phyloP scores from a whole-genome alignment of 2,888 invertebrate genomes.

The Halictus ligatus region DNA sequence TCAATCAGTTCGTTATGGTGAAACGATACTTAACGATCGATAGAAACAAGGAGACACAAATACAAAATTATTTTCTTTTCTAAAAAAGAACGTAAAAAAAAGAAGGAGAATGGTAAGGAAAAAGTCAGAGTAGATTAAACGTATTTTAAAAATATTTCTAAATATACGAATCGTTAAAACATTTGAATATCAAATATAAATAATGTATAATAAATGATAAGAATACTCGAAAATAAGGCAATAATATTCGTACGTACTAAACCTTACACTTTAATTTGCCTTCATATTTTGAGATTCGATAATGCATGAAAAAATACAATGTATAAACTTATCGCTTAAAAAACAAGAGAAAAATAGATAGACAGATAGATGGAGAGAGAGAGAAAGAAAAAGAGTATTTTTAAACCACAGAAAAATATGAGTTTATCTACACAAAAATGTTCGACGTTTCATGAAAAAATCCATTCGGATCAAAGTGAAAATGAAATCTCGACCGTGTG shows the following conservation, averaged over 20 bases:
- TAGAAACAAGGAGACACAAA: background rate
- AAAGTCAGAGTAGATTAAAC: constrained; percentile 24
- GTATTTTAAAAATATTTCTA: constrained; percentile 42
- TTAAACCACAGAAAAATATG: constrained; percentile 58
- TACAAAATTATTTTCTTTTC: constrained; percentile 16
- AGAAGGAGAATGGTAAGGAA: constrained; percentile 5
- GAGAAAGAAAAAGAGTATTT: constrained; percentile 44
- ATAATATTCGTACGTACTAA: constrained; percentile 54
- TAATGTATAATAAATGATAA: constrained; percentile 47
- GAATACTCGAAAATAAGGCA: constrained; percentile 54
- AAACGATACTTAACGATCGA: constrained; percentile 22
- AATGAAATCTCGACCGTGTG: constrained; percentile 40
- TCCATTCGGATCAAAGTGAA: constrained; percentile 37
- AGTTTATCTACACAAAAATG: constrained; percentile 50
- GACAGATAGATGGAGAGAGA: background rate
- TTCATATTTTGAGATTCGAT: constrained; percentile 51
- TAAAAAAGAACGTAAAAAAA: constrained; percentile 18
- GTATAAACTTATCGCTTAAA: constrained; percentile 54
- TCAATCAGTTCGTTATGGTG: constrained; percentile 15
- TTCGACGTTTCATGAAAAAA: constrained; percentile 30
- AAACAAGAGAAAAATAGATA: background rate
- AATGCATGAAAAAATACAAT: constrained; percentile 59
- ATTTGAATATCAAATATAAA: constrained; percentile 58
- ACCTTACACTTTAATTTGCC: constrained; percentile 53
- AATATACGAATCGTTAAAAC: constrained; percentile 39